phyloP scores from a whole-genome alignment of 2,888 invertebrate species.

The Zhuqinia jingwanae region DNA sequence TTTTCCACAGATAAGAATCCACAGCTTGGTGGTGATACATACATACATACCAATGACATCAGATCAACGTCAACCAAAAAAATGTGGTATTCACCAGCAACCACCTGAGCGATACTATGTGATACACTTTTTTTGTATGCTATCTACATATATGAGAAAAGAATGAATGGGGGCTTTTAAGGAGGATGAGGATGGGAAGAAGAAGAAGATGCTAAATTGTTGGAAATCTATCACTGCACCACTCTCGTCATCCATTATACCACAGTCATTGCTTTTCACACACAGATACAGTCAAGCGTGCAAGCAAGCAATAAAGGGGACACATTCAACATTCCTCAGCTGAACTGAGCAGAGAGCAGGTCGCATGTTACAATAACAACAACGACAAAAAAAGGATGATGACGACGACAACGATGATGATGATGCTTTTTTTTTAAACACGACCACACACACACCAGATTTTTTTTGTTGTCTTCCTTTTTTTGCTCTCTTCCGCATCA shows the following conservation, averaged over 20 bases:
- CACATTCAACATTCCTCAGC: not conserved
- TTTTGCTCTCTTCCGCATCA: slow-evolving; percentile 8
- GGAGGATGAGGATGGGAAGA: too few species aligned
- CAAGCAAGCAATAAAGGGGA: not conserved
- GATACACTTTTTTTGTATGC: too few species aligned
- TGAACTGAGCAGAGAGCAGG: slow-evolving; percentile 8
- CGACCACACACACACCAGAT: not conserved
- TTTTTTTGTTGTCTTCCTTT: not conserved
- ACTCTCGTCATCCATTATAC: slow-evolving; percentile 58
- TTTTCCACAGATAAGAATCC: not conserved
- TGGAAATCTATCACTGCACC: slow-evolving; percentile 54
- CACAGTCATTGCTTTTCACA: not conserved
- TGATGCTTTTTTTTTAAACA: not conserved
- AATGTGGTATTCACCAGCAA: not conserved
- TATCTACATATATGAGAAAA: not conserved
- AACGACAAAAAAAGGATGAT: not conserved
- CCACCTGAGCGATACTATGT: slow-evolving; percentile 29
- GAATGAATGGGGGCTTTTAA: slow-evolving; percentile 47
- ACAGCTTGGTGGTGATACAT: not conserved
- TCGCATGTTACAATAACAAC: too few species aligned
- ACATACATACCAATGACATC: slow-evolving; percentile 23
- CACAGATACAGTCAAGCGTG: not conserved
- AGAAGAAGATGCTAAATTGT: slow-evolving; percentile 43
- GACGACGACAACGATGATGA: too few species aligned
- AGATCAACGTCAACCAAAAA: slow-evolving; percentile 23